Evolutionary conservation across 2,113 vertebrate genomes (phyloP).

Genomic region (Numenius arquata): DNA sequence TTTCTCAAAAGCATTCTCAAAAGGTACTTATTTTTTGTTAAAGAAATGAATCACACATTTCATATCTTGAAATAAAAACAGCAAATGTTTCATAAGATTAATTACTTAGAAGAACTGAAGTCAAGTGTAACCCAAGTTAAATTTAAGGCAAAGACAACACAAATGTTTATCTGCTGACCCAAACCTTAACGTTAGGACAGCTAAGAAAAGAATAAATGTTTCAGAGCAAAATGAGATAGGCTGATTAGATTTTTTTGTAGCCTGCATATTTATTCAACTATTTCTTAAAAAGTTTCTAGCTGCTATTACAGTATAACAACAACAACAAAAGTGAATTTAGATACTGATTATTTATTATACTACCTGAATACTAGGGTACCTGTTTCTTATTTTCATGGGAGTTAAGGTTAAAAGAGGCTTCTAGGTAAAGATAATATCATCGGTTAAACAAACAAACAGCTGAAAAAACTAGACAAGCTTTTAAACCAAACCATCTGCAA

Average conservation of each 20-base stretch:
- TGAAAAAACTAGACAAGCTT: background rate
- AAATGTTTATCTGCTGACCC: background rate
- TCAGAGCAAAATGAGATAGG: background rate
- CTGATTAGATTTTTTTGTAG: background rate
- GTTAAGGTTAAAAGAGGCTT: background rate
- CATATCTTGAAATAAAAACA: background rate
- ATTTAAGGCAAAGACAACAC: background rate
- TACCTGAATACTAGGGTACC: background rate
- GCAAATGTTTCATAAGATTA: background rate
- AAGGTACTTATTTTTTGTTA: background rate
- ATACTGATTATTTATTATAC: background rate
- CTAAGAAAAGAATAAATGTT: background rate
- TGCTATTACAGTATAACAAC: background rate
- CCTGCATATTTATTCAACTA: background rate
- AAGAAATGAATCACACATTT: background rate
- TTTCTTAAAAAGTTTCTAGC: background rate
- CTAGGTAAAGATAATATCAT: background rate
- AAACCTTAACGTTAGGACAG: background rate
- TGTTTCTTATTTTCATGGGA: background rate
- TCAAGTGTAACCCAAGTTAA: background rate
- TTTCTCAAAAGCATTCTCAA: background rate
- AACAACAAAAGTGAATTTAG: rapidly evolving
- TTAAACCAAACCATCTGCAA: background rate
- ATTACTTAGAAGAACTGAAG: background rate
- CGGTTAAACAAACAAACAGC: background rate